Evolutionary conservation across 2,113 vertebrate species (phyloP), one percentile per base, ranked within the genome.

Genomic region (Corvus moneduloides): DNA sequence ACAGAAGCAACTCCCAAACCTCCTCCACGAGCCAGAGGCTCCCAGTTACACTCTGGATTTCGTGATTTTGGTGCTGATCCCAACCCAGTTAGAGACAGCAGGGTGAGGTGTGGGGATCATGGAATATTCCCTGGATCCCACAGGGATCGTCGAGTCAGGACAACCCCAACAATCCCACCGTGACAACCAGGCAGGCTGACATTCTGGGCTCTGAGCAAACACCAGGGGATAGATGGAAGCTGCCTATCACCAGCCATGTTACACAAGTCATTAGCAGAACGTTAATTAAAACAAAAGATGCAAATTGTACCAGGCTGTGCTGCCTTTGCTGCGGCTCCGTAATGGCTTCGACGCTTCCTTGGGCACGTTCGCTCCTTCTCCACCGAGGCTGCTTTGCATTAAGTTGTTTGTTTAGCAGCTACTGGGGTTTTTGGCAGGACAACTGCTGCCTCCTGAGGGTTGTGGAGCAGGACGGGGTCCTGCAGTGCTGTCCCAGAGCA

Each of bases 331-430:
- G 91, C 4, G 52, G 86, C 76, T 71, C 92, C 21, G 6, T 62
- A 91, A 87, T 63, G 87, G 66, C 89, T 75, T 32, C 9, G 62
- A 68, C 18, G n/a, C 89, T 71, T 94, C 52, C 94, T 63, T 32
- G 94, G 94, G 96, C 96, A 94, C 84, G 61, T 94, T 96, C 64
- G 41, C 95, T 89, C 89, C 93, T 24, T 59, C 77, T 90, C 91
- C 69, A 0, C 20, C 9, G 48, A 41, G 84, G 80, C 93, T 95
- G 94, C 26, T 97, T 94, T 15, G 66, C 95, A 95, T 97, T 95
- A 95, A 87, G 72, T 15, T 81, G 93, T 96, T 97, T 95, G 93
- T 94, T 94, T 81, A 91, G 94, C 87, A 89, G 95, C 96, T 94
- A 75, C 95, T 2, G 77, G 80, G 54, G 6, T 28, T 95, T 95